These are phyloP conservation scores for Oostethus manadensis DNA, from an alignment of 2,113 vertebrate species.

Conservation along the genomic window DNA sequence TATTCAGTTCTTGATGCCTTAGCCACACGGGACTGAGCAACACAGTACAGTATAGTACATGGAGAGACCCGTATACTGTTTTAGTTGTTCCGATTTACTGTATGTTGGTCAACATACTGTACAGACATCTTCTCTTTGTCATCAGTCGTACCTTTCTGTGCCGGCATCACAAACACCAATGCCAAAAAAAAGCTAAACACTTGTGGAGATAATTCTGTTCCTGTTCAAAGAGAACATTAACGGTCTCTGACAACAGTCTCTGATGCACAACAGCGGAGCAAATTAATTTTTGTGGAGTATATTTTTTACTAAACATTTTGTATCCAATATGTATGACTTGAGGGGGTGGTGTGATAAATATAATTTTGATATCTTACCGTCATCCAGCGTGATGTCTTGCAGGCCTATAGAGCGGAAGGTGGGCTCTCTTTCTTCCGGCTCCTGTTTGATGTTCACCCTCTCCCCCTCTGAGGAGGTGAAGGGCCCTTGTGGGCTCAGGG, in stretches of 20 bases:
- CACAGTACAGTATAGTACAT: too few relatives aligned
- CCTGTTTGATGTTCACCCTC: constrained; percentile 85
- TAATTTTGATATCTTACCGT: constrained; percentile 77
- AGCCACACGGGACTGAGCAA: too few relatives aligned
- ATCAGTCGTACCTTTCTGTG: not conserved
- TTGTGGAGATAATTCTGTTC: too few relatives aligned
- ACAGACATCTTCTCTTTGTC: not conserved
- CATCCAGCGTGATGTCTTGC: constrained; percentile 97
- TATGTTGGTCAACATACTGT: not conserved
- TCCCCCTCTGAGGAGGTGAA: constrained; percentile 77
- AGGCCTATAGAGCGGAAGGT: constrained; percentile 92
- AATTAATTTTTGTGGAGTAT: too few relatives aligned
- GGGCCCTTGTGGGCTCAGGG: constrained; percentile 73
- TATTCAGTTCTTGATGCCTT: too few relatives aligned
- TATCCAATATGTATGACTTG: not conserved
- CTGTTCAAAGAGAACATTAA: too few relatives aligned
- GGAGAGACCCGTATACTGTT: too few relatives aligned
- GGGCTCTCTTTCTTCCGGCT: constrained; percentile 87
- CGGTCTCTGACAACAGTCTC: too few relatives aligned
- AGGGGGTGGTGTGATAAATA: not conserved
- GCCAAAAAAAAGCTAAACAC: too few relatives aligned
- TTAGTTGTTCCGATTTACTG: too few relatives aligned
- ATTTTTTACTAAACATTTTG: not conserved
- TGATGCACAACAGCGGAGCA: not conserved
- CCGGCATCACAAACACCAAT: too few relatives aligned